Evolutionary conservation across 2,113 vertebrate genomes (phyloP).

Genomic region (Cheilinus undulatus): DNA sequence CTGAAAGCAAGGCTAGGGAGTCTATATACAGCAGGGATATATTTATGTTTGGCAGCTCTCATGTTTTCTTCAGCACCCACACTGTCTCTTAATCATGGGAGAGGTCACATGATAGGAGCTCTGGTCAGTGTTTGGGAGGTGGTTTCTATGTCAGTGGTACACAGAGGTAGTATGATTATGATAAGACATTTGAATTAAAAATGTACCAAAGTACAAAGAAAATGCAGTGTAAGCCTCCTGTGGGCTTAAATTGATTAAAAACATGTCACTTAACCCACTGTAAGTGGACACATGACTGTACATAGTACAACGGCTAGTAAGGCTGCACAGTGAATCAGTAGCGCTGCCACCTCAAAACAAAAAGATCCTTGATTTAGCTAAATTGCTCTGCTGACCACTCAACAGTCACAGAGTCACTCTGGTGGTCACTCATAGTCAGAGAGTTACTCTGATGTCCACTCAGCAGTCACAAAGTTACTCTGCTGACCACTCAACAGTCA

Average conservation of each 20-base stretch:
- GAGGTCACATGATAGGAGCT: conserved; percentile 37
- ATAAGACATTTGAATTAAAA: background rate
- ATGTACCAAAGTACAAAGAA: background rate
- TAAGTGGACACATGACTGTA: no score
- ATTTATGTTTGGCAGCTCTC: conserved; percentile 59
- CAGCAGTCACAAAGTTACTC: no score
- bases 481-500: no score
- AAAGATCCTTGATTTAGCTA: no score
- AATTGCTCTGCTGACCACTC: no score
- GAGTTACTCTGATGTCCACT: no score
- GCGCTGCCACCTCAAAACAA: no score
- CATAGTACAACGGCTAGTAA: no score
- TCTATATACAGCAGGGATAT: conserved; percentile 67
- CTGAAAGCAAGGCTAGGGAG: conserved; percentile 30
- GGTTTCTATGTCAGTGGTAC: conserved; percentile 34
- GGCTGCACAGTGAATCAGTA: no score
- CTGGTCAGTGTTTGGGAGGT: conserved; percentile 35
- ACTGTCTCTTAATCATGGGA: conserved; percentile 43
- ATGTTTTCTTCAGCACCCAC: conserved; percentile 48
- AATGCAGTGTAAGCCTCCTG: background rate
- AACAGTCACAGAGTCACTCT: no score
- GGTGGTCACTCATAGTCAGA: no score
- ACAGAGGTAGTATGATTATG: background rate
- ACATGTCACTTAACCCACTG: no score
- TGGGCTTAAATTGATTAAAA: background rate